phyloP scores from a whole-genome alignment of 2,888 invertebrate genomes.

The Melangyna quadrimaculata region DNA sequence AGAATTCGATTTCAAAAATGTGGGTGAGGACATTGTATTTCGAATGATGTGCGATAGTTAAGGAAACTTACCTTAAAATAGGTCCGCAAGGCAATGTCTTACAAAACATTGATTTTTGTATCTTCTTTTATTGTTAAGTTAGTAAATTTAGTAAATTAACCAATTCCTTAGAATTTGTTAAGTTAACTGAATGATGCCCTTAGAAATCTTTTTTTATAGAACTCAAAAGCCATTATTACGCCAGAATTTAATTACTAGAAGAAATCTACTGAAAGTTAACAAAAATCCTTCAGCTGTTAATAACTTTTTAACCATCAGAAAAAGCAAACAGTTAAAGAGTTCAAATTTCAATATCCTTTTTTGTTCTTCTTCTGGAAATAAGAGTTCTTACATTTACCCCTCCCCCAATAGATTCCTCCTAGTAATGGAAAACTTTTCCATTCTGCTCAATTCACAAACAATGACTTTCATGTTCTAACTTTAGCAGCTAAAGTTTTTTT shows the following conservation, averaged over 20 bases:
- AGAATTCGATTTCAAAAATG: background rate
- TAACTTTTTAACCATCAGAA: background rate
- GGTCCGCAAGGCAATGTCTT: background rate
- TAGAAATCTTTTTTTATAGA: no score
- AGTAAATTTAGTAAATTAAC: no score
- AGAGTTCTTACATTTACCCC: background rate
- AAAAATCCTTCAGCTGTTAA: background rate
- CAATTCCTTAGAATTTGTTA: no score
- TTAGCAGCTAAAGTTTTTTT: background rate
- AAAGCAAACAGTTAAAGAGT: background rate
- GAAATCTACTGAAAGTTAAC: background rate
- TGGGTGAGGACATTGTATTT: background rate
- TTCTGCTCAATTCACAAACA: background rate
- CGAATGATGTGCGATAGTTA: background rate
- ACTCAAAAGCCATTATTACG: background rate
- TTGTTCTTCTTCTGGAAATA: background rate
- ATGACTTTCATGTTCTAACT: constrained; percentile 11
- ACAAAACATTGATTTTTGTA: no score
- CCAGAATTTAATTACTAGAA: background rate
- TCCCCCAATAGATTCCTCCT: background rate
- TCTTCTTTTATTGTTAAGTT: no score
- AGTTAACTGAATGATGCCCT: no score
- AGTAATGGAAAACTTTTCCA: constrained; percentile 17
- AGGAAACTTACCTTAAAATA: background rate
- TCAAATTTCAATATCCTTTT: background rate